These are phyloP conservation scores for Sula dactylatra DNA, from an alignment of 2,113 vertebrate genomes.

Conservation along the genomic window DNA sequence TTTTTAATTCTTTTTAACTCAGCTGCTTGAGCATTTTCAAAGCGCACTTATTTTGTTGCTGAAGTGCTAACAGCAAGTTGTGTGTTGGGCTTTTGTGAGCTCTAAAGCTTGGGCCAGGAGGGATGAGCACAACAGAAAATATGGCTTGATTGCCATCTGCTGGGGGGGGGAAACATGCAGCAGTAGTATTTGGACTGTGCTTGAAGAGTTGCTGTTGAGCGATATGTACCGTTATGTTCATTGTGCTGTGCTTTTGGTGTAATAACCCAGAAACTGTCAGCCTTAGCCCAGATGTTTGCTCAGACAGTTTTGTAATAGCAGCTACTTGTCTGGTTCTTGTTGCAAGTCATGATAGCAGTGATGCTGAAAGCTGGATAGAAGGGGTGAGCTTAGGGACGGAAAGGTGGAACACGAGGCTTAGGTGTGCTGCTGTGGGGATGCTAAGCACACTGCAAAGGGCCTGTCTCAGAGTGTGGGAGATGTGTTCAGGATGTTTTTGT, in stretches of 20 bases:
- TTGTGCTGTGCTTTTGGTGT: background rate
- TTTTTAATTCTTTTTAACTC: background rate
- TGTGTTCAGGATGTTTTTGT: background rate
- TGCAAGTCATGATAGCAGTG: background rate
- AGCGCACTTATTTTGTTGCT: background rate
- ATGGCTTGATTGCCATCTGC: background rate
- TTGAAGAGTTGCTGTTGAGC: background rate
- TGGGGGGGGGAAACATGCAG: background rate
- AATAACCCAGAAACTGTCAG: background rate
- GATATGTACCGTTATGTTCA: fast-evolving
- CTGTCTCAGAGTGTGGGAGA: background rate
- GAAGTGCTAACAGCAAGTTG: background rate
- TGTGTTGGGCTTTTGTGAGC: background rate
- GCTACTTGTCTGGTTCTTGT: background rate
- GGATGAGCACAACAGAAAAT: background rate
- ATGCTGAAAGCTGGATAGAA: background rate
- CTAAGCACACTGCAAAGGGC: fast-evolving
- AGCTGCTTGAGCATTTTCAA: background rate
- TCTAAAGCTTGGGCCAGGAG: background rate
- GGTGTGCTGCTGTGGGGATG: background rate
- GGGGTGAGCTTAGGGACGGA: background rate
- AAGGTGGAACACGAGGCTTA: background rate
- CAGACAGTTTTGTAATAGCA: background rate
- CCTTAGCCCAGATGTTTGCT: background rate
- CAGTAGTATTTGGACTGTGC: background rate